Percentiles rank a stretch among this genome's conserved stretches.
Evolutionary conservation across 1,140 invertebrate genomes (phyloP).

Genomic region (Lepidurus arcticus): DNA sequence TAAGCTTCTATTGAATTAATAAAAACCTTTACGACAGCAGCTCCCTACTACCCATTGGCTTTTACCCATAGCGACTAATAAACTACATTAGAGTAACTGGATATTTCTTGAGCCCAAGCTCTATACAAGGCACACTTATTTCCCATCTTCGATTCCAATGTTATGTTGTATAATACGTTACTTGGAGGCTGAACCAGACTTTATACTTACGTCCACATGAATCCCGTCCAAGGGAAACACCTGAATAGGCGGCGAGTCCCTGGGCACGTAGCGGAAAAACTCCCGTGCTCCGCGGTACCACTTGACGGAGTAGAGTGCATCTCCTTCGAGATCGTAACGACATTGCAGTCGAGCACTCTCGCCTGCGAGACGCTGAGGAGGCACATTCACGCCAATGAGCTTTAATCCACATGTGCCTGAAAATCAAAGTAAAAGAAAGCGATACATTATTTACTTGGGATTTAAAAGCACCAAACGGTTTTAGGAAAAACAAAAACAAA

Average conservation of each 20-base stretch:
- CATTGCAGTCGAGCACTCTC: slow-evolving; percentile 23
- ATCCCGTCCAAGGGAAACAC: slow-evolving; percentile 58
- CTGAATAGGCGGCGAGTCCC: slow-evolving; percentile 57
- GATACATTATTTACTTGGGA: background rate
- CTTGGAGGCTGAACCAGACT: background rate
- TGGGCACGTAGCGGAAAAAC: slow-evolving; percentile 70
- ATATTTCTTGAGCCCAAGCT: no score
- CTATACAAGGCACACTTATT: no score
- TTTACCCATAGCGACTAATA: background rate
- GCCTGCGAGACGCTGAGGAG: slow-evolving; percentile 20
- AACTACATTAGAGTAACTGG: background rate
- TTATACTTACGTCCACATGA: slow-evolving; percentile 56
- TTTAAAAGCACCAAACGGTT: no score
- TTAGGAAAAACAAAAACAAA: no score
- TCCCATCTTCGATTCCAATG: background rate
- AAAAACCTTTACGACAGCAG: slow-evolving; percentile 36
- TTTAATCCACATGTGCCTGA: background rate
- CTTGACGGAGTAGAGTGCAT: slow-evolving; percentile 68
- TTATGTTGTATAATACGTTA: background rate
- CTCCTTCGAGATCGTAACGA: slow-evolving; percentile 47
- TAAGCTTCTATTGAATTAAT: slow-evolving; percentile 23
- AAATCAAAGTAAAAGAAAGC: background rate
- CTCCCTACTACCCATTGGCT: background rate
- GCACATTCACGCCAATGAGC: slow-evolving; percentile 22
- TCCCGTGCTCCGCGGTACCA: slow-evolving; percentile 73